phyloP scores from a whole-genome alignment of 1,140 invertebrate species.

The Riptortus pedestris region DNA sequence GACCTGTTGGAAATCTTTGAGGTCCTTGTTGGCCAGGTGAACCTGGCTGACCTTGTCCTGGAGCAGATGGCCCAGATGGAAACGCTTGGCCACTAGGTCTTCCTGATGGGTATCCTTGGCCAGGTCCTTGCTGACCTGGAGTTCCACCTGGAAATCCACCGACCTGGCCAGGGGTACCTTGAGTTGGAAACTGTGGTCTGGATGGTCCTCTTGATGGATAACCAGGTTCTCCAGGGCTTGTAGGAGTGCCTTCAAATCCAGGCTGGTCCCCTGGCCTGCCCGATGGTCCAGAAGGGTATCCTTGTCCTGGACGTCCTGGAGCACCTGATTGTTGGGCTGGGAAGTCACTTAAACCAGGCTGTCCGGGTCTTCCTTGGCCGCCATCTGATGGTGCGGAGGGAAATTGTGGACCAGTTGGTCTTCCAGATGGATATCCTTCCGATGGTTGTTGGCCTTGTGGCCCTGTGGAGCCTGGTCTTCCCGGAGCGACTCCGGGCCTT shows the following conservation, averaged over 20 bases:
- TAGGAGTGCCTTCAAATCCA: conserved; percentile 24
- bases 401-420: conserved; percentile 24
- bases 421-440: conserved; percentile 28
- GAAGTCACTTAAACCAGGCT: conserved; percentile 31
- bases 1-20: not conserved
- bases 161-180: not conserved
- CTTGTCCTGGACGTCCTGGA: conserved; percentile 28
- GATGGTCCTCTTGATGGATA: conserved; percentile 2
- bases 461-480: conserved; percentile 16
- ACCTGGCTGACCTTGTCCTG: conserved; percentile 28
- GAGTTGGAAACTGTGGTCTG: too few relatives aligned
- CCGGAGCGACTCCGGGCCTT: conserved; percentile 9
- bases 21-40: conserved; percentile 16
- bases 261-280: conserved; percentile 29
- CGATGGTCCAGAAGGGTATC: conserved; percentile 22
- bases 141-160: conserved; percentile 29
- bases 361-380: conserved; percentile 32
- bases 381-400: conserved; percentile 30
- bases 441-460: conserved; percentile 26
- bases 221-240: conserved; percentile 29
- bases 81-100: too few relatives aligned
- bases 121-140: conserved; percentile 9
- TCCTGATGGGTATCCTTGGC: conserved; percentile 14
- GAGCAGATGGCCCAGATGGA: conserved; percentile 18
- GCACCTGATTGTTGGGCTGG: conserved; percentile 30